phyloP scores from a whole-genome alignment of 2,113 vertebrate species.

The Danionella cerebrum region DNA sequence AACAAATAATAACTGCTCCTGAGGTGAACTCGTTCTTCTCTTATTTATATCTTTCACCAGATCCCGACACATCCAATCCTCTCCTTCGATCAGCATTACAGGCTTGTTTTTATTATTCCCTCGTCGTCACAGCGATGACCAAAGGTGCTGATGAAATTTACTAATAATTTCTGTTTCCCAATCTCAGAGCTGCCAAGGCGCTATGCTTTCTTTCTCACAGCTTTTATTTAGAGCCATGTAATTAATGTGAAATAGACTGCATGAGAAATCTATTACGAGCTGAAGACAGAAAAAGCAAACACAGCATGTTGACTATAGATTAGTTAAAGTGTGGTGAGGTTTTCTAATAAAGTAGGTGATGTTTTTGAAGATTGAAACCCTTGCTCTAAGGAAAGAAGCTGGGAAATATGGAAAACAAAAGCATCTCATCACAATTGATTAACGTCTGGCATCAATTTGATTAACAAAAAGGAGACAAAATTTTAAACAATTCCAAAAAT shows the following conservation, averaged over 20 bases:
- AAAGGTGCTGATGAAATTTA: constrained; percentile 9
- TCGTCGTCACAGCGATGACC: constrained; percentile 2
- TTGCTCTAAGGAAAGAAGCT: too few relatives aligned
- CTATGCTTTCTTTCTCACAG: background rate
- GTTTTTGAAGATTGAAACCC: too few relatives aligned
- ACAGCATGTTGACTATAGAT: background rate
- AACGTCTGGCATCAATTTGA: too few relatives aligned
- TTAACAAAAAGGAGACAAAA: too few relatives aligned
- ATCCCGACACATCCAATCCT: constrained; percentile 6
- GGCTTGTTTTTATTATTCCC: background rate
- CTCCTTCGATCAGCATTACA: constrained; percentile 6
- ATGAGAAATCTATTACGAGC: constrained; percentile 16
- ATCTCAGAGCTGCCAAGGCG: constrained; percentile 6
- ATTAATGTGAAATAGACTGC: constrained; percentile 25
- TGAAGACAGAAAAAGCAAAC: background rate
- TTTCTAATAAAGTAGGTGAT: too few relatives aligned
- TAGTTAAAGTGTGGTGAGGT: too few relatives aligned
- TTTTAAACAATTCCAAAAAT: too few relatives aligned
- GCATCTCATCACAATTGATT: too few relatives aligned
- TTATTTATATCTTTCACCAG: background rate
- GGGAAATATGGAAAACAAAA: too few relatives aligned
- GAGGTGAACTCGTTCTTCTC: background rate
- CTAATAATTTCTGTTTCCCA: constrained; percentile 15
- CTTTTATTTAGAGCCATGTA: constrained; percentile 20
- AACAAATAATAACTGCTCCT: background rate